These are phyloP conservation scores for Conistra vaccinii DNA, from an alignment of 2,888 invertebrate species.

Conservation along the genomic window DNA sequence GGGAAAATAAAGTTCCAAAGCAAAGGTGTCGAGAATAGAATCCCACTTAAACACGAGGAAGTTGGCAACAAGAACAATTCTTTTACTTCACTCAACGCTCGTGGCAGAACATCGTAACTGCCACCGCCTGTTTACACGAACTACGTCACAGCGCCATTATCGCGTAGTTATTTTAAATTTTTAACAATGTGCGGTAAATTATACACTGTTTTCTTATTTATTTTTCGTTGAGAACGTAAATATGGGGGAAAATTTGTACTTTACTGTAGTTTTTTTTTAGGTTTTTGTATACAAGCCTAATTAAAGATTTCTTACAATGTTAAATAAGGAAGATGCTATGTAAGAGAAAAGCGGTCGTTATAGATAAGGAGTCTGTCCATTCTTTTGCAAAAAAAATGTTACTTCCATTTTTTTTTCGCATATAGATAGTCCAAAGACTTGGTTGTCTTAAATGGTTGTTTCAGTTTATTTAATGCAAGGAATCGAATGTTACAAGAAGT, in stretches of 20 bases:
- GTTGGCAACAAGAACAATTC: constrained; percentile 49
- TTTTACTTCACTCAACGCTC: constrained; percentile 22
- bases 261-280: neutral
- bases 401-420: neutral
- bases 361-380: neutral
- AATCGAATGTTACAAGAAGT: no score
- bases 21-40: constrained; percentile 40
- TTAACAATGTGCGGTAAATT: constrained; percentile 33
- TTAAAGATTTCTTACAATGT: neutral
- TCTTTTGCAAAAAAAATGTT: neutral
- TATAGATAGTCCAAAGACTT: neutral
- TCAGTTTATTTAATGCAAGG: neutral
- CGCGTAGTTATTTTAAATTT: constrained; percentile 18
- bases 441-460: neutral
- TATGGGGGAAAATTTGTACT: constrained; percentile 8
- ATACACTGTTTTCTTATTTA: constrained; percentile 12
- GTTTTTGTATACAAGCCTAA: neutral
- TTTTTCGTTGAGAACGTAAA: neutral
- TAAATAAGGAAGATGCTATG: neutral
- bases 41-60: constrained; percentile 39
- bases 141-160: constrained; percentile 22
- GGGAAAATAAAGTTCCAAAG: constrained; percentile 30
- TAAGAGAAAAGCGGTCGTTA: neutral
- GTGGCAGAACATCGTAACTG: neutral
- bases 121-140: constrained; percentile 25